Evolutionary conservation across 2,113 vertebrate species (phyloP).

Genomic region (Saccopteryx bilineata): DNA sequence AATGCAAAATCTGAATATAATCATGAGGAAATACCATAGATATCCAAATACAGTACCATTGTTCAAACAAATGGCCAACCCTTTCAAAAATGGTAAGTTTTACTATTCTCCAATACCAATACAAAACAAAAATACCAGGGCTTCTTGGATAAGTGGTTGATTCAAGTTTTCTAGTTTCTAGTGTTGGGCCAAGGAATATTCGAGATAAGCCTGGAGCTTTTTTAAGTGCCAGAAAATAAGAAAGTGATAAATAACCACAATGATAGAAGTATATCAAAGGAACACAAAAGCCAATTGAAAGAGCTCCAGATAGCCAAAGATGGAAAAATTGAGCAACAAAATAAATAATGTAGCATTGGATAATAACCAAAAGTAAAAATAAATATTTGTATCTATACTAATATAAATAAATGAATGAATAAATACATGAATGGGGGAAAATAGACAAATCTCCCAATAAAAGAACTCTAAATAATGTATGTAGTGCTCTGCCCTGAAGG

Average conservation of each 20-base stretch:
- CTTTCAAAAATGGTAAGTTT: neutral
- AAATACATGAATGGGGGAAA: neutral
- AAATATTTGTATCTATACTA: neutral
- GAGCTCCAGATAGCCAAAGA: neutral
- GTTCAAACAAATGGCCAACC: too few relatives aligned
- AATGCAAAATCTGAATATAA: neutral
- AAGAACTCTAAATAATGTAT: neutral
- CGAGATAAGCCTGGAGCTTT: neutral
- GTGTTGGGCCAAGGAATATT: neutral
- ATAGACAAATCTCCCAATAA: neutral
- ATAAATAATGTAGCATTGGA: neutral
- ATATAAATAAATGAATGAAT: neutral
- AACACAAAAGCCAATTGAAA: neutral
- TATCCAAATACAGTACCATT: neutral
- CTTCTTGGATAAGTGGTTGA: neutral
- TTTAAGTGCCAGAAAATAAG: neutral
- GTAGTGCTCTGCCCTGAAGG: neutral
- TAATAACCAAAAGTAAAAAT: slow-evolving; percentile 17
- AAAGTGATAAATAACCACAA: neutral
- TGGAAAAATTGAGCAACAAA: neutral
- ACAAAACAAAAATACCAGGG: neutral
- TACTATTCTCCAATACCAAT: neutral
- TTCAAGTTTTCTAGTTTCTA: neutral
- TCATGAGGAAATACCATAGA: neutral
- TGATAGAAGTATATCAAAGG: neutral